Evolutionary conservation across 1,140 invertebrate genomes (phyloP), one percentile per base, ranked within the genome.

Genomic region (Bombus affinis): DNA sequence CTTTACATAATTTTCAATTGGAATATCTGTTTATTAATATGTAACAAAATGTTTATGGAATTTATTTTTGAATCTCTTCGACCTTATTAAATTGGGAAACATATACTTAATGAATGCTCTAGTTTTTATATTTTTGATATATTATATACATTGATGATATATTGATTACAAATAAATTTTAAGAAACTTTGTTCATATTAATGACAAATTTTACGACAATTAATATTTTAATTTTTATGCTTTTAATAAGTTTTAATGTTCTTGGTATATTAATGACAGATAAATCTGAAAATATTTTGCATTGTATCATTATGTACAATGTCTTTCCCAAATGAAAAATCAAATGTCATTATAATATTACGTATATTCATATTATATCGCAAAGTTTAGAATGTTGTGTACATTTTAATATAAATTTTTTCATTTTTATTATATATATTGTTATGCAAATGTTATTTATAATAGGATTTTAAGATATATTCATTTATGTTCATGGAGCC

Each of bases 331-430:
- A 42, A 28, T 42, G 8, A 71, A 71, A 71, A 42, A 42, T 71
- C 25, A 71, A 42, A 71, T 42, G 9, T 42, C 25, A 39, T 39
- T 71, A 15, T 12, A 28, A 42, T 71, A 71, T 42, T 70, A 42
- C 28, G 42, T 42, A 42, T 39, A 42, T 25, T n/a, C 47, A 53
- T 15, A 71, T 42, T 25, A 70, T 70, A 32, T 39, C 10, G 35
- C 22, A 42, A 37, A 71, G 35, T 70, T 70, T 37, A n/a, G 6
- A 68, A 35, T 32, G 0, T 9, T 35, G 12, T 18, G 12, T 28
- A 68, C 10, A 79, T 47, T 68, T 47, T 68, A 2, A 70, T 70
- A 53, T 28, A 22, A 39, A 25, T 68, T 73, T 86, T 28, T 59
- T 71, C 25, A 70, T 15, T 81, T 76, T 53, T 86, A 47, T 47